These are phyloP conservation scores for Gymnogyps californianus DNA, from an alignment of 2,113 vertebrate genomes.

Conservation along the genomic window DNA sequence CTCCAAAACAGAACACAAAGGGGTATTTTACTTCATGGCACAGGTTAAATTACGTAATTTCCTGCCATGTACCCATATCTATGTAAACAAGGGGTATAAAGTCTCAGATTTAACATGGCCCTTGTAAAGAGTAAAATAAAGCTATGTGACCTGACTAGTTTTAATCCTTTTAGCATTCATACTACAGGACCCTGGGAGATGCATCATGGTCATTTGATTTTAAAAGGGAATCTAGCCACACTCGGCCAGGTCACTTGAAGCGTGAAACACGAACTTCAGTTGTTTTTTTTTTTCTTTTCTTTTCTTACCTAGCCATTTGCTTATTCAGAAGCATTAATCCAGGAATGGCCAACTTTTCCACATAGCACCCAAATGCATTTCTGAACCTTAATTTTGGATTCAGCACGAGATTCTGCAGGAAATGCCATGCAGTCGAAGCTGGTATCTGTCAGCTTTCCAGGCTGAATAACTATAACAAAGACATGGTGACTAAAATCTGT, in stretches of 20 bases:
- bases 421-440: not conserved
- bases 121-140: constrained; percentile 27
- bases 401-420: not conserved
- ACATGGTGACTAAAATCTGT: not conserved
- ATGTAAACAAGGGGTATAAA: not conserved
- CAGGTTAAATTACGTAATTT: constrained; percentile 18
- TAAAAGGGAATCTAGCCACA: constrained; percentile 49
- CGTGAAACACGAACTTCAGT: constrained; percentile 27
- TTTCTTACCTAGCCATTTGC: constrained; percentile 55
- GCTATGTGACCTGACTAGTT: not conserved
- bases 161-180: constrained; percentile 67
- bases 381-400: not conserved
- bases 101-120: not conserved
- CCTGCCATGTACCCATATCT: constrained; percentile 7
- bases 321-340: constrained; percentile 9
- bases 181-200: constrained; percentile 51
- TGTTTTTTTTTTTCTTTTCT: not conserved
- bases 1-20: not conserved
- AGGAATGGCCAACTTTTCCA: not conserved
- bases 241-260: constrained; percentile 2
- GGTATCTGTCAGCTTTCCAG: not conserved
- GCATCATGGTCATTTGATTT: constrained; percentile 34
- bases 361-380: not conserved
- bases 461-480: not conserved
- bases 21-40: not conserved